These are phyloP conservation scores for Metridium senile DNA, from an alignment of 92 coral and sea anemone species.

Conservation along the genomic window DNA sequence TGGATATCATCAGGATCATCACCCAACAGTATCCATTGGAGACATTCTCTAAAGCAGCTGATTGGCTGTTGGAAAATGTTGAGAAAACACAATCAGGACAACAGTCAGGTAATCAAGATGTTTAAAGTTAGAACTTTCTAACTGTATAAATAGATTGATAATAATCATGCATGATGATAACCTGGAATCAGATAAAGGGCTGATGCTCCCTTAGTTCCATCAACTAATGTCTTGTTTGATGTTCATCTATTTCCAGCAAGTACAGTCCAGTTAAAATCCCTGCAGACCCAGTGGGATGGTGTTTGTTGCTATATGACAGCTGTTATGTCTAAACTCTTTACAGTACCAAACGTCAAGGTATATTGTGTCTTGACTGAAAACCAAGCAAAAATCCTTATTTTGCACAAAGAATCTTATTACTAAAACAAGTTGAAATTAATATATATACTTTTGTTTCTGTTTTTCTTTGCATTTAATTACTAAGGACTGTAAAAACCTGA, in stretches of 20 bases:
- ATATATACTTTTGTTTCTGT: no score
- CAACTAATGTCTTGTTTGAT: no score
- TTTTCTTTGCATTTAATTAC: no score
- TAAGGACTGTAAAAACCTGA: no score
- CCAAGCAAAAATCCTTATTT: neutral
- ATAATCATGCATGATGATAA: no score
- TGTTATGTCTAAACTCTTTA: constrained; percentile 66
- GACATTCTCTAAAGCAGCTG: constrained; percentile 76
- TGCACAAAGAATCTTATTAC: no score
- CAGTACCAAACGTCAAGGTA: constrained; percentile 64
- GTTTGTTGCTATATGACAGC: constrained; percentile 68
- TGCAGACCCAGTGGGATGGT: constrained; percentile 75
- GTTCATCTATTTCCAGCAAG: no score
- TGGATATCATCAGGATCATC: constrained; percentile 73
- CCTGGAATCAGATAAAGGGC: no score
- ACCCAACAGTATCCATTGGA: constrained; percentile 72
- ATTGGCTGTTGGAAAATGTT: constrained; percentile 61
- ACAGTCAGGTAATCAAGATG: constrained; percentile 15
- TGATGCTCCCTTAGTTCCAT: no score
- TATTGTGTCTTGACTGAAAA: neutral
- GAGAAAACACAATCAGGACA: constrained; percentile 29
- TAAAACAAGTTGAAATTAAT: no score
- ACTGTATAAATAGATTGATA: no score
- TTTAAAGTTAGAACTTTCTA: neutral
- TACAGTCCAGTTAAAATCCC: constrained; percentile 21